Conservation (phyloP, 2,113 vertebrate genomes). For the Gnathonemus longibarbis region DNA sequence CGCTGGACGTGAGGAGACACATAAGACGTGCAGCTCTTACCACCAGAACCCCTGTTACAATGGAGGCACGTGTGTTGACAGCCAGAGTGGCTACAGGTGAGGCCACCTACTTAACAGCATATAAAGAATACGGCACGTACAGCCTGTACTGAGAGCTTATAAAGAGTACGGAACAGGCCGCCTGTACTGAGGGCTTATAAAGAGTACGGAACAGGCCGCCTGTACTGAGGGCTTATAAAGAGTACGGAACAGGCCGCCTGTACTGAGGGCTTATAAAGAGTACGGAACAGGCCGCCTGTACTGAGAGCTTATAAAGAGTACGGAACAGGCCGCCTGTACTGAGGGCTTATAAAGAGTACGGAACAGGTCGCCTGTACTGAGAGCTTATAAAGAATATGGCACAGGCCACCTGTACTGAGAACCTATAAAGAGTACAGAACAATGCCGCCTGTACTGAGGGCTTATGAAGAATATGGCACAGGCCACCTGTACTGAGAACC, state of each 20-base stretch:
- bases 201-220: not conserved
- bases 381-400: too few species aligned
- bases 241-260: not conserved
- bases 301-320: not conserved
- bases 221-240: not conserved
- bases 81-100: conserved; percentile 75
- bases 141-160: not conserved
- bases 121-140: not conserved
- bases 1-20: conserved; percentile 51
- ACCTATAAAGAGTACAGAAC: not conserved
- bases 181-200: not conserved
- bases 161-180: not conserved
- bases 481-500: not conserved
- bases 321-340: too few species aligned
- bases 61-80: conserved; percentile 70
- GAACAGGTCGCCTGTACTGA: too few species aligned
- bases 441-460: not conserved
- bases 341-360: too few species aligned
- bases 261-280: too few species aligned
- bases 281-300: not conserved
- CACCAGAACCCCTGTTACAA: conserved; percentile 74
- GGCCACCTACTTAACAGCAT: conserved; percentile 19
- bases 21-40: conserved; percentile 67
- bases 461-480: not conserved
- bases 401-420: too few species aligned